Evolutionary conservation across 1,140 invertebrate genomes (phyloP).

Genomic region (Hormaphis cornu): DNA sequence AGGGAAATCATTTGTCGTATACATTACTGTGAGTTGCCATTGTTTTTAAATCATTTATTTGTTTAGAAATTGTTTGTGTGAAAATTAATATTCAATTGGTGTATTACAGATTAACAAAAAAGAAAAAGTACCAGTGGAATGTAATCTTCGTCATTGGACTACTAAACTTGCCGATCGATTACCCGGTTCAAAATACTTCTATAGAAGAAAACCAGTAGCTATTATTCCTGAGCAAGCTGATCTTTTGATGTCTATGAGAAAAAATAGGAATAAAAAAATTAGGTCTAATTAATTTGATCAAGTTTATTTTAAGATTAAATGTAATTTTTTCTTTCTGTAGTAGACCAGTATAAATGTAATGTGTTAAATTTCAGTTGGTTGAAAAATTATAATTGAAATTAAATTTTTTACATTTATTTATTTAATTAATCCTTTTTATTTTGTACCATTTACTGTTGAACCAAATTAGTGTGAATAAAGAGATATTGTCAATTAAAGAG

Average conservation of each 20-base stretch:
- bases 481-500: too few relatives aligned
- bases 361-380: not conserved
- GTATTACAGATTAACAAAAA: conserved; percentile 52
- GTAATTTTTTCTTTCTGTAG: not conserved
- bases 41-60: conserved; percentile 11
- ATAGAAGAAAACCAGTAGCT: conserved; percentile 28
- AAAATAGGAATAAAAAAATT: not conserved
- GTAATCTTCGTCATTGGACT: conserved; percentile 57
- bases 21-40: conserved; percentile 54
- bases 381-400: too few relatives aligned
- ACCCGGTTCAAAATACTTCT: not conserved
- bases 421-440: too few relatives aligned
- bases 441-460: too few relatives aligned
- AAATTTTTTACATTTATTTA: too few relatives aligned
- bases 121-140: conserved; percentile 59
- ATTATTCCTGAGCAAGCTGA: conserved; percentile 36
- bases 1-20: conserved; percentile 70
- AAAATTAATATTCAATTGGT: not conserved
- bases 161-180: conserved; percentile 33
- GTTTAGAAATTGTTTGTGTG: not conserved
- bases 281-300: not conserved
- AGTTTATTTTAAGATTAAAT: too few relatives aligned
- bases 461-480: too few relatives aligned
- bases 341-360: not conserved
- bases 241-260: conserved; percentile 19